phyloP scores from a whole-genome alignment of 2,113 vertebrate genomes.

The Macaca nemestrina region DNA sequence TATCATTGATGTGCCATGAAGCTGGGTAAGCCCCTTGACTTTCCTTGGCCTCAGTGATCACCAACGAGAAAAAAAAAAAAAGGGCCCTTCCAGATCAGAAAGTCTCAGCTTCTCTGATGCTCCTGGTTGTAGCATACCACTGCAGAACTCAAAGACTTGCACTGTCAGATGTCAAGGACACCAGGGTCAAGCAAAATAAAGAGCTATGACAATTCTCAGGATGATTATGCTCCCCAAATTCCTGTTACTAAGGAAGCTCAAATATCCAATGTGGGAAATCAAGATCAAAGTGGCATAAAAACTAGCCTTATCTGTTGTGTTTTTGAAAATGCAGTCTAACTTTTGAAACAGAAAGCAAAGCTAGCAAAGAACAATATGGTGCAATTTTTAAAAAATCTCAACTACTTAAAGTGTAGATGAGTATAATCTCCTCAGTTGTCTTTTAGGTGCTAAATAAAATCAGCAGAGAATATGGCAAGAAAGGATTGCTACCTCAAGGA shows the following conservation, averaged over 20 bases:
- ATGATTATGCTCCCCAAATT: not conserved
- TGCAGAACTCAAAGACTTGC: not conserved
- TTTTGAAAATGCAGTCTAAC: not conserved
- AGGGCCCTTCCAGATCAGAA: not conserved
- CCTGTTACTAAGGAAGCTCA: not conserved
- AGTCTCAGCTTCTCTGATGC: not conserved
- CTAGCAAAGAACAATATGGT: not conserved
- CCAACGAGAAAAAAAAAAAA: not conserved
- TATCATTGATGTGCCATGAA: not conserved
- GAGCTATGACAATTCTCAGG: not conserved
- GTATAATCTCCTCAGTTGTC: not conserved
- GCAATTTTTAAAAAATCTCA: not conserved
- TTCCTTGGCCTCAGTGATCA: not conserved
- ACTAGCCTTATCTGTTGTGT: not conserved
- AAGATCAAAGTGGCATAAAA: not conserved
- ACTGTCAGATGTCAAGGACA: not conserved
- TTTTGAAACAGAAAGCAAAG: constrained; percentile 30
- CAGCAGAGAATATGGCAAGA: not conserved
- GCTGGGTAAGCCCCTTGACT: not conserved
- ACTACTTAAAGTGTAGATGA: not conserved
- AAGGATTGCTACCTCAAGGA: not conserved
- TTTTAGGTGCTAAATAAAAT: not conserved
- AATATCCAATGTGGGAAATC: not conserved
- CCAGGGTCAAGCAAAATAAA: not conserved
- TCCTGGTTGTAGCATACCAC: not conserved